Conservation (phyloP, 2,113 vertebrate genomes). For the Xiphias gladius region DNA sequence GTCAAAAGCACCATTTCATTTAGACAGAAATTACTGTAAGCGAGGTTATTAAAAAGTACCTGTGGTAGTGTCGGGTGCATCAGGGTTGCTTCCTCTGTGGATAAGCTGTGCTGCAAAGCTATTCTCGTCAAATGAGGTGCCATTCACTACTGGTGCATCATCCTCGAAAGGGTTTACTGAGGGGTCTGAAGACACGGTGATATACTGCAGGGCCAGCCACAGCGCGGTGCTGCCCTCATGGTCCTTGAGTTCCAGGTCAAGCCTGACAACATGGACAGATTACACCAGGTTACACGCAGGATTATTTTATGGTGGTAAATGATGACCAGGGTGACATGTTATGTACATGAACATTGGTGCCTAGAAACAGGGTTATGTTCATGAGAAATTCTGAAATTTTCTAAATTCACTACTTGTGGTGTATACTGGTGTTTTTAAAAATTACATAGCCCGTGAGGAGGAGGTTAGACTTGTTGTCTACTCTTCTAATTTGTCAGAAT, state of each 20-base stretch:
- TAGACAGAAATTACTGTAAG: not conserved
- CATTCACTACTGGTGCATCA: slow-evolving; percentile 91
- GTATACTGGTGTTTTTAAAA: not conserved
- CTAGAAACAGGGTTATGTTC: not conserved
- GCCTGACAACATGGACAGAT: slow-evolving; percentile 75
- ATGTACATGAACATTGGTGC: not conserved
- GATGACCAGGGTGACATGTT: not conserved
- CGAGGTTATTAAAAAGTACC: slow-evolving; percentile 78
- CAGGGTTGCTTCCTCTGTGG: slow-evolving; percentile 93
- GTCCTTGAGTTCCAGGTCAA: slow-evolving; percentile 96
- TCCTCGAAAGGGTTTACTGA: slow-evolving; percentile 97
- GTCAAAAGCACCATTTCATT: not conserved
- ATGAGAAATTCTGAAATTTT: no score
- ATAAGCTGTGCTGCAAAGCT: slow-evolving; percentile 96
- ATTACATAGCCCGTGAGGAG: not conserved
- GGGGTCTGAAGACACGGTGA: slow-evolving; percentile 91
- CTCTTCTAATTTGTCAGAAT: not conserved
- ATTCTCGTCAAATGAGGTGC: slow-evolving; percentile 96
- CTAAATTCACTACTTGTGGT: not conserved
- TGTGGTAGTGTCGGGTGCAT: slow-evolving; percentile 90
- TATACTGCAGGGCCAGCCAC: slow-evolving; percentile 96
- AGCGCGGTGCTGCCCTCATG: slow-evolving; percentile 96
- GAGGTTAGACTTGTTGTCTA: not conserved
- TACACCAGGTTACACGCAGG: not conserved
- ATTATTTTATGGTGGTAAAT: not conserved